Evolutionary conservation across 2,888 invertebrate species (phyloP).

Genomic region (Drosophila putrida): DNA sequence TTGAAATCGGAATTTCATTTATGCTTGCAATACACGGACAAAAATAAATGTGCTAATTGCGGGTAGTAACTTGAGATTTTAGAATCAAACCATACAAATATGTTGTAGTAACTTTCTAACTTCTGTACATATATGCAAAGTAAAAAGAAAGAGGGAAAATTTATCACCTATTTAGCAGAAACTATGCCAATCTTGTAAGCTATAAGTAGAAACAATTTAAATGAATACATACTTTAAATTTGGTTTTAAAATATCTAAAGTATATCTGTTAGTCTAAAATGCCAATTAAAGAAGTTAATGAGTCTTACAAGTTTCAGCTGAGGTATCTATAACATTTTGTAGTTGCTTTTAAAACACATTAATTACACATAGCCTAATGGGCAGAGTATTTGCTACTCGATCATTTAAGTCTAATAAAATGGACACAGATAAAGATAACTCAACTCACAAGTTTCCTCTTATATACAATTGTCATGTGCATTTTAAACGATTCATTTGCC

Average conservation of each 20-base stretch:
- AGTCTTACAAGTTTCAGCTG: too few species aligned
- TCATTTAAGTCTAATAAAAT: not conserved
- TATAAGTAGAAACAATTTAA: too few species aligned
- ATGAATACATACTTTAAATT: too few species aligned
- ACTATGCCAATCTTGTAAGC: too few species aligned
- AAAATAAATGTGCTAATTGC: constrained; percentile 10
- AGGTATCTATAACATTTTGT: too few species aligned
- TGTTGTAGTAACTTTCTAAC: too few species aligned
- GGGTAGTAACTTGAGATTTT: not conserved
- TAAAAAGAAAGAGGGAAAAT: not conserved
- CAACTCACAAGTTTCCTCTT: not conserved
- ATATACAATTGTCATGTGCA: not conserved
- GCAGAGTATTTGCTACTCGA: not conserved
- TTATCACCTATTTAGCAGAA: too few species aligned
- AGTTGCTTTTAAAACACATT: too few species aligned
- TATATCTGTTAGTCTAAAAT: too few species aligned
- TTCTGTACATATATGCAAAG: not conserved
- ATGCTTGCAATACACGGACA: constrained; percentile 26
- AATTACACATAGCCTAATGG: too few species aligned
- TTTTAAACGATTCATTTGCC: not conserved
- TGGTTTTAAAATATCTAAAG: too few species aligned
- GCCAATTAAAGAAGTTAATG: too few species aligned
- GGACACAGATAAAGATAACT: not conserved
- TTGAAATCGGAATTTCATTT: constrained; percentile 38
- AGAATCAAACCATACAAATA: not conserved